phyloP scores from a whole-genome alignment of 2,113 vertebrate genomes.

The Panthera tigris region DNA sequence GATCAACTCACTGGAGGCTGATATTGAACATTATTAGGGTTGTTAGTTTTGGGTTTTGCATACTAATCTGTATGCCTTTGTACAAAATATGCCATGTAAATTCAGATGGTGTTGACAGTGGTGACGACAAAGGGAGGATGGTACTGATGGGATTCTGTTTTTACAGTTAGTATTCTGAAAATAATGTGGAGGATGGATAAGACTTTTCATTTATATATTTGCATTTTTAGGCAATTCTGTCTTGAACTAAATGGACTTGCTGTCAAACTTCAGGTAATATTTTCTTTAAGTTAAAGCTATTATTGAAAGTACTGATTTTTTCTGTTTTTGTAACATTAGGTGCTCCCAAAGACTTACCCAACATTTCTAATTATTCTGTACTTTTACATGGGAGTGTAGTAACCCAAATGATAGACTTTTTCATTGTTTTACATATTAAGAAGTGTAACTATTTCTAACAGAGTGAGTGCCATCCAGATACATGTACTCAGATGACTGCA shows the following conservation, averaged over 20 bases:
- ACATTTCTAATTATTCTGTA: slow-evolving; percentile 40
- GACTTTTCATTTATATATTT: slow-evolving; percentile 72
- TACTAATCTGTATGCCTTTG: not conserved
- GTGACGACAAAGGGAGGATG: not conserved
- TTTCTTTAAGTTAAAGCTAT: slow-evolving; percentile 64
- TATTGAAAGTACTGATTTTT: slow-evolving; percentile 28
- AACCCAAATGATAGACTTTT: not conserved
- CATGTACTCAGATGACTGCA: slow-evolving; percentile 99
- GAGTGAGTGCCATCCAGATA: slow-evolving; percentile 98
- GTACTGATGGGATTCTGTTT: not conserved
- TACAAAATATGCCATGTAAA: not conserved
- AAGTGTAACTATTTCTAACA: slow-evolving; percentile 81
- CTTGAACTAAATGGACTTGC: slow-evolving; percentile 98
- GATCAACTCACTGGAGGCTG: not conserved
- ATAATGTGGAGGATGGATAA: slow-evolving; percentile 11
- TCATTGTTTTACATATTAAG: slow-evolving; percentile 61
- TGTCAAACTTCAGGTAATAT: slow-evolving; percentile 97
- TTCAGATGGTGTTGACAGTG: not conserved
- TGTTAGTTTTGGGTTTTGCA: slow-evolving; percentile 2
- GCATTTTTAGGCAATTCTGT: slow-evolving; percentile 94
- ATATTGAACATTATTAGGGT: not conserved
- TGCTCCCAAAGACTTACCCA: not conserved
- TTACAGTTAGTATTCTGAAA: slow-evolving; percentile 29
- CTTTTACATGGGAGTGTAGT: slow-evolving; percentile 30
- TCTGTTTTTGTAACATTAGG: not conserved